Percentiles rank a stretch among this genome's conserved stretches.
Evolutionary conservation across 2,888 invertebrate species (phyloP).

Genomic region (Byasa hedistus): DNA sequence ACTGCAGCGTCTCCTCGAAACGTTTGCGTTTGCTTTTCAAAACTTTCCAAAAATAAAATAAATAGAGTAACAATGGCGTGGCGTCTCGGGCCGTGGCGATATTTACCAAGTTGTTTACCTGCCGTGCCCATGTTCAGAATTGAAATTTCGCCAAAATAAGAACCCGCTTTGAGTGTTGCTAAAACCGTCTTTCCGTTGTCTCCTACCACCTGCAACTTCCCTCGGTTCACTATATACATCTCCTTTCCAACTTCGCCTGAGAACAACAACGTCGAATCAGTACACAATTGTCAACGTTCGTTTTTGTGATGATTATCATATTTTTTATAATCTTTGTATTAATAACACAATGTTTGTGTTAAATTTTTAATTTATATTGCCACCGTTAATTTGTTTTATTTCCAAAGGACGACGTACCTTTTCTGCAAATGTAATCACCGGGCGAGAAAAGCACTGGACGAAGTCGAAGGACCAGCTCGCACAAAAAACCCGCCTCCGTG

Average conservation of each 20-base stretch:
- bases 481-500: constrained; percentile 98
- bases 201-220: constrained; percentile 95
- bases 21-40: constrained; percentile 67
- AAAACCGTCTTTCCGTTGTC: constrained; percentile 97
- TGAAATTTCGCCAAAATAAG: constrained; percentile 99
- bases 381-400: no score
- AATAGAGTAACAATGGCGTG: constrained; percentile 77
- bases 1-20: constrained; percentile 78
- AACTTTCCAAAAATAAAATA: constrained; percentile 68
- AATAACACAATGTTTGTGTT: not conserved
- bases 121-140: constrained; percentile 99
- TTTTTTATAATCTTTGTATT: not conserved
- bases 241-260: constrained; percentile 99
- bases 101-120: constrained; percentile 98
- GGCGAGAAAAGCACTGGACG: constrained; percentile 98
- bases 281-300: not conserved
- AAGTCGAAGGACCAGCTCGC: constrained; percentile 96
- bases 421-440: constrained; percentile 98
- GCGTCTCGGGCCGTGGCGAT: constrained; percentile 83
- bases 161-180: constrained; percentile 98
- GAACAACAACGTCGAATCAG: not conserved
- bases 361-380: not conserved
- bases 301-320: not conserved
- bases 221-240: constrained; percentile 99
- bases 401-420: constrained; percentile 83